These are phyloP conservation scores for Saccopteryx leptura DNA, from an alignment of 2,113 vertebrate species.

Conservation along the genomic window DNA sequence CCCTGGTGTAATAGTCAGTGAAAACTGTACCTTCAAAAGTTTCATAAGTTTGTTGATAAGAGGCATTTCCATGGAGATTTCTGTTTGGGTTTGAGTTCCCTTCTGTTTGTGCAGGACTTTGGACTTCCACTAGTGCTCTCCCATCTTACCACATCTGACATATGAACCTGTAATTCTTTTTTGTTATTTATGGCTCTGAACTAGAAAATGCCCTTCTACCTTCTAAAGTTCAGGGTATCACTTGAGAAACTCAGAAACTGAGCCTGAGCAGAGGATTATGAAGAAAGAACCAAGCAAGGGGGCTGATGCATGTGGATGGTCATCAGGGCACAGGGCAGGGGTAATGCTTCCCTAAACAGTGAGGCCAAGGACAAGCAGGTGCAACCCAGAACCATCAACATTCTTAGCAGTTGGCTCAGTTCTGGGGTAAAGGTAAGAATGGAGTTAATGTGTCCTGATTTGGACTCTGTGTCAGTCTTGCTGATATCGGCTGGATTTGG, in stretches of 20 bases:
- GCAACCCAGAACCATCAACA: no score
- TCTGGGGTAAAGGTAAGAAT: not conserved
- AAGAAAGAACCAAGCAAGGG: not conserved
- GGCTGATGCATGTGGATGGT: not conserved
- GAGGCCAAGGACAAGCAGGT: not conserved
- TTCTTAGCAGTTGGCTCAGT: not conserved
- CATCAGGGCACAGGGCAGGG: not conserved
- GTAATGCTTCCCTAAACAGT: not conserved
- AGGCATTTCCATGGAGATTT: slow-evolving; percentile 65
- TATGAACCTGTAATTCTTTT: not conserved
- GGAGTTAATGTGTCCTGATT: not conserved
- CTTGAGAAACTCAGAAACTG: not conserved
- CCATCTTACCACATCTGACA: not conserved
- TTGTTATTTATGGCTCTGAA: slow-evolving; percentile 2
- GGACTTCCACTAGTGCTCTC: slow-evolving; percentile 42
- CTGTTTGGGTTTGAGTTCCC: slow-evolving; percentile 52
- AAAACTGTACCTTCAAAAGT: slow-evolving; percentile 49
- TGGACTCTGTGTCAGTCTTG: not conserved
- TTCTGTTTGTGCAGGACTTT: slow-evolving; percentile 63
- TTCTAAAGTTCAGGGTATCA: not conserved
- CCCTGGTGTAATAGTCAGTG: not conserved
- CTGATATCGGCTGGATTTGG: not conserved
- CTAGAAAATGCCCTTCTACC: not conserved
- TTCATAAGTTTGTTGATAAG: slow-evolving; percentile 47
- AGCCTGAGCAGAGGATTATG: not conserved